Base-by-base conservation (phyloP, 2,888 invertebrate species). In the Anarsia innoxiella region DNA sequence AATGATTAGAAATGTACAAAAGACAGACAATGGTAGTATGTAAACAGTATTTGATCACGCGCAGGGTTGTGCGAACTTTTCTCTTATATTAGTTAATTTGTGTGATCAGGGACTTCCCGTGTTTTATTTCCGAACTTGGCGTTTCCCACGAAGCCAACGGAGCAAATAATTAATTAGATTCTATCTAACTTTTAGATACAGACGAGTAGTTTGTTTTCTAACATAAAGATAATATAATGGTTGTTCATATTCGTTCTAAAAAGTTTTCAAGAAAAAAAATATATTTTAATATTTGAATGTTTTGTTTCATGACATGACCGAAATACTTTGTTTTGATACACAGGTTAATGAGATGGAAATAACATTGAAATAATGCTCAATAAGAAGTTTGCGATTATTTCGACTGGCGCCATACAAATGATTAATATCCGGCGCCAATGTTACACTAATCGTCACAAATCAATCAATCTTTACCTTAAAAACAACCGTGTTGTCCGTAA, bases 111-210 rank as follows among this genome's bases (percentile, higher is more conserved):
- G 26, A 36, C 39, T 46, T 34, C 34, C 41, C 36, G 32, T 36
- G 40, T 44, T 41, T 39, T 38, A 45, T 44, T 40, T 42, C 40
- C 23, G 12, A 36, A 44, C 37, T 36, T 35, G 44, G 36, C 35
- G 37, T 30, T 37, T 40, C 38, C 37, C 41, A 42, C 38, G 37
- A 35, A 46, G 41, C 44, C 33, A 39, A 29, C 35, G 37, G 35
- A 42, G 44, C 42, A 41, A 45, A 50, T 50, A 50, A 53, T 51
- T 49, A 46, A 53, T 49, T 46, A 44, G 36, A 32, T 30, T 28
- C 16, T 12, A 29, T 29, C 40, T 19, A 42, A 46, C 41, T 40
- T 42, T 37, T 37, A 26, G 27, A 28, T 25, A 34, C 34, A 28
- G 28, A 19, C 5, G 8, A 25, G 19, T 19, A 8, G 19, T 19